Percentiles rank a stretch among this genome's conserved stretches.
These are phyloP conservation scores for Austrofundulus limnaeus DNA, from an alignment of 2,113 vertebrate genomes.

Conservation along the genomic window DNA sequence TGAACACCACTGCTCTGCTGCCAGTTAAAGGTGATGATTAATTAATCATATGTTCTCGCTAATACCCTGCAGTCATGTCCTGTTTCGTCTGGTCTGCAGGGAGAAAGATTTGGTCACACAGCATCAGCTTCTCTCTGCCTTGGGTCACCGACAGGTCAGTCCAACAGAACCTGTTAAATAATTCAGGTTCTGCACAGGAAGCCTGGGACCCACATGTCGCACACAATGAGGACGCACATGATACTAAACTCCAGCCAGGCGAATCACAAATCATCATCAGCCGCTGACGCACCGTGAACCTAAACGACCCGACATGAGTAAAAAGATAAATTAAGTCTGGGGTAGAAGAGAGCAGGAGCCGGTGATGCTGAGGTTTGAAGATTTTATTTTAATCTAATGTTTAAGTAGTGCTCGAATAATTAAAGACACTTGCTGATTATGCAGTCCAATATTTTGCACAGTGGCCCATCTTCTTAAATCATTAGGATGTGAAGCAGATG, in stretches of 20 bases:
- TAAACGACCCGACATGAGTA: conserved; percentile 57
- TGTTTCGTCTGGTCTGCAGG: conserved; percentile 12
- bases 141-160: conserved; percentile 47
- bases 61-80: conserved; percentile 23
- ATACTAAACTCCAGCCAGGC: conserved; percentile 44
- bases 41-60: conserved; percentile 39
- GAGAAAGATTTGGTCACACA: conserved; percentile 27
- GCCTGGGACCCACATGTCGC: conserved; percentile 45
- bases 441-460: not conserved
- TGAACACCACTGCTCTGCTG: conserved; percentile 6
- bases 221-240: conserved; percentile 34
- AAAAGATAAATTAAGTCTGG: conserved; percentile 40
- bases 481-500: not conserved
- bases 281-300: conserved; percentile 45
- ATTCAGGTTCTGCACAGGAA: conserved; percentile 46
- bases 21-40: conserved; percentile 42
- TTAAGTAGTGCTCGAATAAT: not conserved
- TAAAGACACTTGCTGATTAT: not conserved
- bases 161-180: conserved; percentile 56
- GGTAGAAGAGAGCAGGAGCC: not conserved
- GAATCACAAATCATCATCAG: conserved; percentile 45
- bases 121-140: conserved; percentile 25
- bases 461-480: not conserved
- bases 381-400: conserved; percentile 3
- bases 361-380: conserved; percentile 2